A percentile compares a stretch with the other conserved stretches of the same genome.
Evolutionary conservation across 2,797 vertebrate genomes (phyloP).

Genomic region (Aplochiton taeniatus): DNA sequence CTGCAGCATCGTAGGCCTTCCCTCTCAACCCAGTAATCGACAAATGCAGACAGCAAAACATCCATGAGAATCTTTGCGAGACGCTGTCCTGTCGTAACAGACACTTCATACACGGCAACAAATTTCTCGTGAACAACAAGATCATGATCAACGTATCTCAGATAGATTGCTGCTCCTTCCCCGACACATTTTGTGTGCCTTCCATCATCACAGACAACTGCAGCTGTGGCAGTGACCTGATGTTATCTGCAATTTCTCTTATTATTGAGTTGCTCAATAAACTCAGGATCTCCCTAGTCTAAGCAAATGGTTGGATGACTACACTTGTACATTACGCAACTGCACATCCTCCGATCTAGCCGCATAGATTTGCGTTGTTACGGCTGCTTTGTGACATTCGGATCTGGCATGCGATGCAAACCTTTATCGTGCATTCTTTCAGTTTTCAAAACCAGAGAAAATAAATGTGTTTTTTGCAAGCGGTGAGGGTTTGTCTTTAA

Average conservation of each 20-base stretch:
- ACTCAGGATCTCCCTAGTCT: slow-evolving; percentile 5
- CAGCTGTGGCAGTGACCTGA: slow-evolving; percentile 10
- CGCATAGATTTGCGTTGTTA: not conserved
- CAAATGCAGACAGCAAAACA: slow-evolving; percentile 26
- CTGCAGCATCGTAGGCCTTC: slow-evolving; percentile 21
- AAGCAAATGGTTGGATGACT: too few species aligned
- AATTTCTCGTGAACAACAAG: slow-evolving; percentile 19
- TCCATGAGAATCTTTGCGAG: slow-evolving; percentile 27
- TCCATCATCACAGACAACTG: slow-evolving; percentile 26
- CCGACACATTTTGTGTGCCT: slow-evolving; percentile 15
- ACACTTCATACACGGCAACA: slow-evolving; percentile 25
- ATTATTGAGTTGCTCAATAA: slow-evolving; percentile 19
- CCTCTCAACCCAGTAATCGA: slow-evolving; percentile 17
- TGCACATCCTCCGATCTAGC: too few species aligned
- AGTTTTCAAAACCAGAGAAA: not conserved
- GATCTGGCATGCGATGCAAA: not conserved
- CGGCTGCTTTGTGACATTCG: not conserved
- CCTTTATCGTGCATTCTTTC: not conserved
- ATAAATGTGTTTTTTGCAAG: not conserved
- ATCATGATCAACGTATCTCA: slow-evolving; percentile 21
- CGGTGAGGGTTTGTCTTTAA: not conserved
- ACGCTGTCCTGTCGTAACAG: slow-evolving; percentile 24
- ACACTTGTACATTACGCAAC: too few species aligned
- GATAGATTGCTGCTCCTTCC: slow-evolving; percentile 14
- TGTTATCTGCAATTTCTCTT: slow-evolving; percentile 15